Percentiles rank a stretch among this genome's conserved stretches.
Evolutionary conservation across 2,797 vertebrate genomes (phyloP).

Genomic region (Harpagifer antarcticus): DNA sequence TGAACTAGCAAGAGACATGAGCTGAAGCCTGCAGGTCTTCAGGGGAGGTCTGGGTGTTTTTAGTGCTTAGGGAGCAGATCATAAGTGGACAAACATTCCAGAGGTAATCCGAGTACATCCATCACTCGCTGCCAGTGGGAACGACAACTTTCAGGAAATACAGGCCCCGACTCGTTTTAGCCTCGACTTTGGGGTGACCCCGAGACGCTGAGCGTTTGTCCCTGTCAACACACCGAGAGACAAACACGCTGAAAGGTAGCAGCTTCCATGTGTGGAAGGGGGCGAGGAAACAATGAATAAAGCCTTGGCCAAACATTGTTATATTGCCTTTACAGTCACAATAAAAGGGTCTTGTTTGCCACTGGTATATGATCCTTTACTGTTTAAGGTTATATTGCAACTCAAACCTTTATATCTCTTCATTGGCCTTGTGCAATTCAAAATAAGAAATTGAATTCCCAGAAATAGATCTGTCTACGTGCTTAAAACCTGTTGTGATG

Average conservation of each 20-base stretch:
- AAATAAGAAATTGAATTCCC: not conserved
- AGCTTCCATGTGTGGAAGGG: slow-evolving; percentile 27
- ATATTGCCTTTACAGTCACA: slow-evolving; percentile 13
- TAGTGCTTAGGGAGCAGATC: slow-evolving; percentile 58
- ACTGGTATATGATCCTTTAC: not conserved
- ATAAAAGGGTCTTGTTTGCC: not conserved
- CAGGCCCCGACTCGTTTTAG: slow-evolving; percentile 64
- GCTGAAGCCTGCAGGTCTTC: slow-evolving; percentile 40
- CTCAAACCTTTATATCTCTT: not conserved
- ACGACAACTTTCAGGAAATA: slow-evolving; percentile 74
- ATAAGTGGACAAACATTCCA: slow-evolving; percentile 78
- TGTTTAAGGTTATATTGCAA: not conserved
- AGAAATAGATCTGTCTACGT: not conserved
- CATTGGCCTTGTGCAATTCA: not conserved
- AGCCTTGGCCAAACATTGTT: not conserved
- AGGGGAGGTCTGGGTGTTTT: slow-evolving; percentile 54
- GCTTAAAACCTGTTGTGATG: slow-evolving; percentile 3
- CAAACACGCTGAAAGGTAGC: slow-evolving; percentile 32
- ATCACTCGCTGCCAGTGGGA: slow-evolving; percentile 59
- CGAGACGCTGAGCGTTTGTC: slow-evolving; percentile 46
- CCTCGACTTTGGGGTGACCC: slow-evolving; percentile 64
- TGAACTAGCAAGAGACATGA: slow-evolving; percentile 31
- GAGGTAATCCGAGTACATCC: slow-evolving; percentile 68
- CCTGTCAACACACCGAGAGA: slow-evolving; percentile 37
- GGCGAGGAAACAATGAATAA: slow-evolving; percentile 10